Evolutionary conservation across 2,797 vertebrate species (phyloP), one percentile per base, ranked within the genome.

Genomic region (Gephyroberyx darwinii): DNA sequence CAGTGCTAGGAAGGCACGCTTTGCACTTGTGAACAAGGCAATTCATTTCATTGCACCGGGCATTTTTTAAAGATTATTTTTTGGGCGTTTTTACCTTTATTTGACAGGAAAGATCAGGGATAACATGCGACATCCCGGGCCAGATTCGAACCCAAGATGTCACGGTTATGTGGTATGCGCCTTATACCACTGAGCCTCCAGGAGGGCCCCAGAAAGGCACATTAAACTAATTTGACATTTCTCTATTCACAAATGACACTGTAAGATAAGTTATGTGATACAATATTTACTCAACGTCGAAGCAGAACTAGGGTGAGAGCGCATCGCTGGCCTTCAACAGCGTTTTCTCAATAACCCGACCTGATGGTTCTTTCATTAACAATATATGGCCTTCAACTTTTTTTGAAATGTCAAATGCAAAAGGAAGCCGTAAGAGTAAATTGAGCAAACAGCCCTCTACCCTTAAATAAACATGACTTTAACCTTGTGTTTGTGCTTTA

Each of bases 301-400:
- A 53, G 33, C 30, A 61, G 55, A 70, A 39, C 7, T 50, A 20
- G 5, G 19, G 19, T 22, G 20, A 22, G 50, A 12, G 43, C 16
- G 19, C 47, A 5, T 63, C 17, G 33, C 45, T 54, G 17, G 64
- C 43, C 58, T 61, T 65, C 14, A 70, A 37, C 39, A 6, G 4
- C 41, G 54, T 59, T 53, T 73, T 50, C 60, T 71, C 30, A 45
- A 30, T n/a, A 45, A 52, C 69, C 69, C 41, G 53, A 72, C 47
- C 33, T 22, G 22, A 26, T 39, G 16, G 39, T 48, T 20, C 13
- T 58, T 67, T 69, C 53, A 66, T 37, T 73, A 74, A 60, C 22
- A 31, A 60, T 71, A 61, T 43, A 14, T 65, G 13, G 20, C 31
- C 20, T 65, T 4, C 37, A 33, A 59, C 2, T 16, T 61, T 65